A percentile compares a stretch with the other conserved stretches of the same genome.
Conservation (phyloP, 53 echinoderm and acorn worm species). For the Hippasteria phrygiana region DNA sequence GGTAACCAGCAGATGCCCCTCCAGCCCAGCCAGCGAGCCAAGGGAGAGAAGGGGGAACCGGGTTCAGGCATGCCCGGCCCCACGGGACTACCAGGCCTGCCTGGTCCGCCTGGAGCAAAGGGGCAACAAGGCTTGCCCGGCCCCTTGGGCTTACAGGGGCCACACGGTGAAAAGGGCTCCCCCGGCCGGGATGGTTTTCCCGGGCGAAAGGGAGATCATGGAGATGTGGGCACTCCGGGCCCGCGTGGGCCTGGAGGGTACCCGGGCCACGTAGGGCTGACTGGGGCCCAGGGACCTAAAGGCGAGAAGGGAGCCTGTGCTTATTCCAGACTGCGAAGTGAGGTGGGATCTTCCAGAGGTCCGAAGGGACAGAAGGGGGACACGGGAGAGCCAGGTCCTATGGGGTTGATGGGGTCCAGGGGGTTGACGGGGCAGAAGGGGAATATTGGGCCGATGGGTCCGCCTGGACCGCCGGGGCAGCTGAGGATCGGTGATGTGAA, state of each 20-base stretch:
- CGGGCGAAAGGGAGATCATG: constrained; percentile 16
- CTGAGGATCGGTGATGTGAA: constrained; percentile 5
- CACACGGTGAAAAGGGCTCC: constrained; percentile 26
- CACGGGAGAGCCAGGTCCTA: constrained; percentile 51
- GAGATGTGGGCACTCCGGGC: constrained; percentile 30
- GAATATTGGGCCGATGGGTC: constrained; percentile 15
- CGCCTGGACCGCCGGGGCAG: constrained; percentile 29
- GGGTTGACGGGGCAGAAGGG: constrained; percentile 55
- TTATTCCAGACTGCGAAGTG: not conserved
- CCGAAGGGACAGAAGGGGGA: constrained; percentile 58
- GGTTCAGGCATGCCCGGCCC: constrained; percentile 40
- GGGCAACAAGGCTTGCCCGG: constrained; percentile 44
- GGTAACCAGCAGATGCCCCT: constrained; percentile 27
- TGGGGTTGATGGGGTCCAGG: constrained; percentile 61
- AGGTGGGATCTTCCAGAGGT: not conserved
- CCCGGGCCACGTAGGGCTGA: constrained; percentile 28
- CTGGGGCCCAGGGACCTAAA: constrained; percentile 44
- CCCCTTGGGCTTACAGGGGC: constrained; percentile 34
- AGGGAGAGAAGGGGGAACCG: constrained; percentile 52
- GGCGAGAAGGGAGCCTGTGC: constrained; percentile 40
- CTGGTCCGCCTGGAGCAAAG: constrained; percentile 19
- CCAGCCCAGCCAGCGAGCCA: constrained; percentile 26
- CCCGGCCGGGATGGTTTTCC: not conserved
- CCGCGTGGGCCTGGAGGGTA: constrained; percentile 31
- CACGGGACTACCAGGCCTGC: constrained; percentile 23